Evolutionary conservation across 2,888 invertebrate genomes (phyloP), one percentile per base, ranked within the genome.

Genomic region (Morpho deidamia): DNA sequence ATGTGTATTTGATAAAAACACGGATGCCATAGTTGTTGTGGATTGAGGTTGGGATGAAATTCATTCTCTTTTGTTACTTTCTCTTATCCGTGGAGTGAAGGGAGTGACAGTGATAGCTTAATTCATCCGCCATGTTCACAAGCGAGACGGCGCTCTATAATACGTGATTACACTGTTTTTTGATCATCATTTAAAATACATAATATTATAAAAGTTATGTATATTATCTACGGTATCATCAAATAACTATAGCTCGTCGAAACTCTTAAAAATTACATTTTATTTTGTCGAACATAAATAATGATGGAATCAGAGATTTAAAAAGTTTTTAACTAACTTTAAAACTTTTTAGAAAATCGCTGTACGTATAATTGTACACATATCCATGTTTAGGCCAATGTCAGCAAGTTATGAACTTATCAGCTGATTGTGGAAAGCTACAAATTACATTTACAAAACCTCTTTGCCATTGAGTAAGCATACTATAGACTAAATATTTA

Each of bases 41-140:
- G 71, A 76, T 79, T 78, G 76, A 76, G 76, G 74, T 75, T 76
- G 74, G 76, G 77, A 79, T 80, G 71, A 23, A 79, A 75, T 79
- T 85, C 81, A 81, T 85, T 84, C 85, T 83, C 85, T 85, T 84
- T 83, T 81, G 87, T 85, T 86, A 89, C 89, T 89, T 89, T 89
- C 89, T 89, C 89, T 86, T 86, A 74, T 68, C 78, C 75, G 76
- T 80, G 69, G 71, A 88, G 88, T 89, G 88, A 88, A 88, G 83
- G 87, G 87, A 83, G 82, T 53, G 78, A 88, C 64, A 64, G 76
- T 64, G 84, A 87, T 62, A 62, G 76, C 55, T 60, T 67, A 69
- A 78, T 69, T 55, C 53, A 59, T 56, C 46, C 34, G 49, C 42
- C 34, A 46, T 60, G 59, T 38, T 76, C 58, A 67, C 47, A 77